Evolutionary conservation across 2,888 invertebrate genomes (phyloP), one percentile per base, ranked within the genome.

Genomic region (Conus canariensis): DNA sequence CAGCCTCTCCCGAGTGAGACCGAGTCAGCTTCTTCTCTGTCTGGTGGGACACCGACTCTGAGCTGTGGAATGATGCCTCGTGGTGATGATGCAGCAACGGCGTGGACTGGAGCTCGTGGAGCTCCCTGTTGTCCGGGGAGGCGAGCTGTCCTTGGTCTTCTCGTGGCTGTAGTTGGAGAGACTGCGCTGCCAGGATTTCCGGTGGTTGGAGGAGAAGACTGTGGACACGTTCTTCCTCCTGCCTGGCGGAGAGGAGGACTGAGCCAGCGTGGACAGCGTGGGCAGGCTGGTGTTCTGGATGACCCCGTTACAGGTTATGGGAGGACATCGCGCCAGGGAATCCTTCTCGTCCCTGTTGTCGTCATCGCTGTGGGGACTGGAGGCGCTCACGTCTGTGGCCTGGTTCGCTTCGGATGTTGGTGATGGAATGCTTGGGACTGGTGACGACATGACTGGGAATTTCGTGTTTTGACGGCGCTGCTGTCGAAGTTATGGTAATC

Each of bases 121-220:
- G 25, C 25, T 85, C 85, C 10, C 59, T n/a, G 3, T 6, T 14
- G 25, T 85, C 82, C 10, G 82, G 58, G 7, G 82, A 83, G 12
- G 58, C 10, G 82, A 58, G 58, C 19, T 22, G 82, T 83, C 82
- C 58, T 83, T 83, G 58, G 58, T 58, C 82, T 7, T 83, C 19
- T 89, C 85, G 22, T 89, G 85, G 85, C 85, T 85, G 89, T 89
- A 89, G 74, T 89, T 89, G 58, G 89, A 89, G 74, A 89, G 45
- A 22, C 89, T 89, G 16, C 67, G 74, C 89, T 89, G 89, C 74
- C 85, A 83, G 25, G 89, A 85, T 16, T 59, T 89, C 30, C 70
- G n/a, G 59, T 89, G 83, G 85, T 83, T 85, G 74, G 89, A 89
- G 30, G 89, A 85, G 60, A 89, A 89, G n/a, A 89, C 70, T 9